These are phyloP conservation scores for Synergus umbraculus DNA, from an alignment of 2,888 invertebrate genomes.

Conservation along the genomic window DNA sequence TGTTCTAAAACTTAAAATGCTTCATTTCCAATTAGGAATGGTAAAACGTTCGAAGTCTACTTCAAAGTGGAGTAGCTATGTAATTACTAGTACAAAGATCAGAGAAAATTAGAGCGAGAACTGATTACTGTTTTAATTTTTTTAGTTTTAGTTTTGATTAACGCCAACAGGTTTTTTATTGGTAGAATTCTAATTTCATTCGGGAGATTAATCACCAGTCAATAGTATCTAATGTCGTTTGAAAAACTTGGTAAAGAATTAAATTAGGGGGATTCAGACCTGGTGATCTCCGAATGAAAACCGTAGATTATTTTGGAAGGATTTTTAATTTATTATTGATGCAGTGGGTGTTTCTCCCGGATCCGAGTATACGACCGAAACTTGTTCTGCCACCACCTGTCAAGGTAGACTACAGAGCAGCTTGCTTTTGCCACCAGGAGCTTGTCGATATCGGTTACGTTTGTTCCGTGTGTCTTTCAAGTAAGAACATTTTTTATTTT, in stretches of 20 bases:
- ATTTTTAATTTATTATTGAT: constrained; percentile 49
- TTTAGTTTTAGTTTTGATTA: constrained; percentile 24
- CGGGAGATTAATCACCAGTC: neutral
- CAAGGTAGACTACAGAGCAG: constrained; percentile 96
- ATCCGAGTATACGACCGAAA: constrained; percentile 87
- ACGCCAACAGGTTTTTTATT: neutral
- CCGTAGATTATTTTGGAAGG: constrained; percentile 28
- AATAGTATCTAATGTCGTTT: neutral
- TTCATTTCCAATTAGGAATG: constrained; percentile 15
- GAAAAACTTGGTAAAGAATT: neutral
- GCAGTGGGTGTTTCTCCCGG: constrained; percentile 96
- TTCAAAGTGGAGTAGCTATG: constrained; percentile 14
- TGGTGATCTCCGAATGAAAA: constrained; percentile 28
- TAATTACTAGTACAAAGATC: neutral
- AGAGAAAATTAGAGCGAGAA: constrained; percentile 8
- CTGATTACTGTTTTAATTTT: constrained; percentile 24
- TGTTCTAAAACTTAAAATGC: constrained; percentile 12
- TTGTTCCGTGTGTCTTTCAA: constrained; percentile 97
- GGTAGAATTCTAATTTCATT: neutral
- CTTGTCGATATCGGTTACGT: constrained; percentile 97
- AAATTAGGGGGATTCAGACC: constrained; percentile 38
- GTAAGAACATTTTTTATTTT: constrained; percentile 79
- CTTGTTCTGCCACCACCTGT: constrained; percentile 92
- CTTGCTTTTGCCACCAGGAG: constrained; percentile 98
- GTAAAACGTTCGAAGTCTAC: constrained; percentile 21